phyloP scores from a whole-genome alignment of 2,797 vertebrate species.

The Lepus oiostolus region DNA sequence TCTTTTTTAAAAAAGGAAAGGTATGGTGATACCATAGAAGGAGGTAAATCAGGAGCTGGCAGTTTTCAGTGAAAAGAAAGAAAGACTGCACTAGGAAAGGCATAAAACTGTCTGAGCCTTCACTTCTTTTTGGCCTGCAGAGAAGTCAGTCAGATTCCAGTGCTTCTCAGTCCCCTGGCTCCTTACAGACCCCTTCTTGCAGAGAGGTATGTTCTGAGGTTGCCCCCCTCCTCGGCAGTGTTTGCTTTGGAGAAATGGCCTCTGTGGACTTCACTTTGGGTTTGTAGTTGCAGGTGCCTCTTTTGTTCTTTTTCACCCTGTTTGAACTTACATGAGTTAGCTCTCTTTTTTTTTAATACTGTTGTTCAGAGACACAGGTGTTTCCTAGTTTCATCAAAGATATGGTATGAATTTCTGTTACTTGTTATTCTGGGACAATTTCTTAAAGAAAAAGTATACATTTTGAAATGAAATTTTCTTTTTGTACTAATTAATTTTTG shows the following conservation, averaged over 20 bases:
- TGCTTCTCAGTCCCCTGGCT: not conserved
- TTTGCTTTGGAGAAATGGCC: not conserved
- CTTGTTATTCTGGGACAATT: not conserved
- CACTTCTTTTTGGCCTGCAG: not conserved
- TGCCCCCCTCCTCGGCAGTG: not conserved
- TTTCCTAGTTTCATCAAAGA: slow-evolving; percentile 36
- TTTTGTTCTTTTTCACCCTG: not conserved
- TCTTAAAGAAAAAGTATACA: slow-evolving; percentile 9
- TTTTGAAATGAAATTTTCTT: slow-evolving; percentile 29
- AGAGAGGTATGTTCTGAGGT: not conserved
- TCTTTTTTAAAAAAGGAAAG: no score
- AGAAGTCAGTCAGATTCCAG: not conserved
- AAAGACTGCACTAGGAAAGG: not conserved
- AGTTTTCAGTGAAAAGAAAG: not conserved
- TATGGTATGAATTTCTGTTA: slow-evolving; percentile 32
- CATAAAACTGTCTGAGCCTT: not conserved
- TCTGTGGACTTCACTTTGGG: not conserved
- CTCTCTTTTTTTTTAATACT: not conserved
- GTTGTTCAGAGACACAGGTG: not conserved
- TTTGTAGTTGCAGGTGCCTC: not conserved
- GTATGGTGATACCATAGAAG: not conserved
- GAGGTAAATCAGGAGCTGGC: not conserved
- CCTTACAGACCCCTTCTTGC: not conserved
- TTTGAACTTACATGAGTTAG: slow-evolving; percentile 19
- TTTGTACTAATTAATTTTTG: not conserved